A percentile compares a stretch with the other conserved stretches of the same genome.
Conservation (phyloP, 2,797 vertebrate species). For the Chiloscyllium punctatum region DNA sequence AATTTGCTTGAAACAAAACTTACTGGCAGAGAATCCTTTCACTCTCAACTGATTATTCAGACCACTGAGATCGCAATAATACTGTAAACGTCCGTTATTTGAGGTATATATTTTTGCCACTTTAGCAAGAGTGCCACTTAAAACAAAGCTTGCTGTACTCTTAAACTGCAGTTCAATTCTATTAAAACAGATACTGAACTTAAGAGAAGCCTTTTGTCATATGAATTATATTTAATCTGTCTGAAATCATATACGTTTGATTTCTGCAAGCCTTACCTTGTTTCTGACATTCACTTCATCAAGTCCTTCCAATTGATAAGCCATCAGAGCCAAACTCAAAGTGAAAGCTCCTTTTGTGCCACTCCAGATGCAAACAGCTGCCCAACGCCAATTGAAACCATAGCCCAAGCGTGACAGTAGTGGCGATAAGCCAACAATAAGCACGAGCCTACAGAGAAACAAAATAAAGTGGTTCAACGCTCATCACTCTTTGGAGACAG, state of each 20-base stretch:
- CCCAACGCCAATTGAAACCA: constrained; percentile 53
- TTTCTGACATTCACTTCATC: constrained; percentile 45
- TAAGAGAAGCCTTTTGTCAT: not conserved
- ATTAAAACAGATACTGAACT: not conserved
- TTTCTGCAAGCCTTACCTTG: constrained; percentile 44
- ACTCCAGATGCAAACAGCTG: constrained; percentile 50
- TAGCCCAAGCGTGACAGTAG: constrained; percentile 48
- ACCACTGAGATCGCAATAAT: no score
- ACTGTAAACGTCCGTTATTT: no score
- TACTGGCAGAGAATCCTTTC: no score
- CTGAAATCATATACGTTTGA: not conserved
- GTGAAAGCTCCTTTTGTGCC: constrained; percentile 52
- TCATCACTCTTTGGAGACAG: not conserved
- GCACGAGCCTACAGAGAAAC: constrained; percentile 46
- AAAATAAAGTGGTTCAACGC: not conserved
- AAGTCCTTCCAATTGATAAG: constrained; percentile 45
- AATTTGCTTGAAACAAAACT: no score
- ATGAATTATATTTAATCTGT: not conserved
- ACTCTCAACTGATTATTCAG: no score
- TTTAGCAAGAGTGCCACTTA: no score
- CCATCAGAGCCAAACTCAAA: constrained; percentile 49
- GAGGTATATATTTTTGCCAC: no score
- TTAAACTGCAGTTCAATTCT: not conserved
- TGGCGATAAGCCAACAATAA: constrained; percentile 50
- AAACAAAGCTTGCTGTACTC: not conserved